These are phyloP conservation scores for Hydrotaea cyrtoneurina DNA, from an alignment of 2,888 invertebrate genomes.

Conservation along the genomic window DNA sequence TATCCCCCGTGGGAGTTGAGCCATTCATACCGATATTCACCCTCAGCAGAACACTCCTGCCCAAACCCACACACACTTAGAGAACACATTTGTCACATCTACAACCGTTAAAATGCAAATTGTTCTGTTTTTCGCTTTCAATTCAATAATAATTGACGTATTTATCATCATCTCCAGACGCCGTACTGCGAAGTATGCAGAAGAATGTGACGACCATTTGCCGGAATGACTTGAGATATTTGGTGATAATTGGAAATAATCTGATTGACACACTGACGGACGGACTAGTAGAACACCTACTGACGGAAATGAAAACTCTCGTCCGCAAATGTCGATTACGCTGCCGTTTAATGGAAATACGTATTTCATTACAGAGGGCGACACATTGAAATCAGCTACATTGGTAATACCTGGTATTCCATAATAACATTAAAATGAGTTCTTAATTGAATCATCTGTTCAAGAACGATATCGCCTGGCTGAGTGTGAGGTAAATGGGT, in stretches of 20 bases:
- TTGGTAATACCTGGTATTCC: slow-evolving; percentile 10
- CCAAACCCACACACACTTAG: no score
- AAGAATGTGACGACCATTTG: not conserved
- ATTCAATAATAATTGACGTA: slow-evolving; percentile 1
- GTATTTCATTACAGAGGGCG: not conserved
- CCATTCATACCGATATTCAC: not conserved
- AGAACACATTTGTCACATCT: no score
- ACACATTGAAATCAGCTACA: slow-evolving; percentile 14
- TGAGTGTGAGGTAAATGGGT: no score
- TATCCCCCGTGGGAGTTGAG: slow-evolving; percentile 36
- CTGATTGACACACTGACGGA: not conserved
- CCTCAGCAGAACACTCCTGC: not conserved
- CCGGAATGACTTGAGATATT: not conserved
- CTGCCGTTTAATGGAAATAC: slow-evolving; percentile 14
- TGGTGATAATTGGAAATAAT: not conserved
- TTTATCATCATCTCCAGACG: not conserved
- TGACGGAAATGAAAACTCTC: slow-evolving; percentile 1
- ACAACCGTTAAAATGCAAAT: slow-evolving; percentile 13
- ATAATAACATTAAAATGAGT: slow-evolving; percentile 11
- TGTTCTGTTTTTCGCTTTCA: slow-evolving; percentile 14
- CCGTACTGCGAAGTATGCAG: no score
- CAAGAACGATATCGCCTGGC: no score
- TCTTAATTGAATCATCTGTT: no score
- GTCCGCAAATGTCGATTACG: not conserved
- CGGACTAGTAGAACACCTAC: not conserved